These are phyloP conservation scores for Congeria kusceri DNA, from an alignment of 2,888 invertebrate genomes.

Conservation along the genomic window DNA sequence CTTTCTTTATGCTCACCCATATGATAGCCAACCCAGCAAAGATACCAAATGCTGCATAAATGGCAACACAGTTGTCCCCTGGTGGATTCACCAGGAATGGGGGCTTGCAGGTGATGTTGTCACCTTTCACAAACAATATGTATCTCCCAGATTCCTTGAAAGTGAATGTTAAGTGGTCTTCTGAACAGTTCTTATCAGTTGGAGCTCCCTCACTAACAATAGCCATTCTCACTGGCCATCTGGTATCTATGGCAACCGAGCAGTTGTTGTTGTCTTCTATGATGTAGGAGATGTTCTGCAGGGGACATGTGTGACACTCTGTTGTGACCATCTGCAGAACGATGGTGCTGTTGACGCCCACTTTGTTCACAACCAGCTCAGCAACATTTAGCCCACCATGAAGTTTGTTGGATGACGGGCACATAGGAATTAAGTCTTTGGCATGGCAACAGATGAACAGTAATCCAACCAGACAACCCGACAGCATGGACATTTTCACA, in stretches of 20 bases:
- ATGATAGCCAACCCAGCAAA: constrained; percentile 43
- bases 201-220: constrained; percentile 15
- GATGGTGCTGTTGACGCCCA: constrained; percentile 31
- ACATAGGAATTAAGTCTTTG: constrained; percentile 4
- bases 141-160: constrained; percentile 51
- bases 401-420: constrained; percentile 10
- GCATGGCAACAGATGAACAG: background rate
- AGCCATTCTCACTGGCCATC: constrained; percentile 70
- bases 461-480: no score
- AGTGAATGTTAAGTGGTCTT: background rate
- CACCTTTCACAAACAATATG: constrained; percentile 24
- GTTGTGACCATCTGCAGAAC: constrained; percentile 46
- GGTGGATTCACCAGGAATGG: constrained; percentile 22
- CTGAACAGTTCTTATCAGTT: constrained; percentile 25
- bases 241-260: constrained; percentile 71
- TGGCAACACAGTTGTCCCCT: constrained; percentile 46
- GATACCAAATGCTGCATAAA: constrained; percentile 57
- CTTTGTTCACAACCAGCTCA: constrained; percentile 42
- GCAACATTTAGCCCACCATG: constrained; percentile 39
- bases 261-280: constrained; percentile 61
- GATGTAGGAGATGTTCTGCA: constrained; percentile 55
- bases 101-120: constrained; percentile 19
- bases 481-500: no score
- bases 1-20: constrained; percentile 42
- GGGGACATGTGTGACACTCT: constrained; percentile 63